These are phyloP conservation scores for Nycticorax nycticorax DNA, from an alignment of 2,113 vertebrate species.

Conservation along the genomic window DNA sequence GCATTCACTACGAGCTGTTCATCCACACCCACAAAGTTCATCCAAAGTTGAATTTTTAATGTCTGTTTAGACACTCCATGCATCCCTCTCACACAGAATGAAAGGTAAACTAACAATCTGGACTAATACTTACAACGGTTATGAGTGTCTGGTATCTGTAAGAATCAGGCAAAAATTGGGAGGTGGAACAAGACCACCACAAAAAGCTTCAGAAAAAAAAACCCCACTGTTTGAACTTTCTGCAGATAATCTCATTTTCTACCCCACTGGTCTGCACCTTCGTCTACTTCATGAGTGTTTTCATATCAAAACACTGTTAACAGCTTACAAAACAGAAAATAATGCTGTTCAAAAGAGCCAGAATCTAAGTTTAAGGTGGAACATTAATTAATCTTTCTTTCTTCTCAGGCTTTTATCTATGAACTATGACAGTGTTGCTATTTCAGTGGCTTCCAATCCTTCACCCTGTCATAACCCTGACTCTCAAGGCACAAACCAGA, in stretches of 20 bases:
- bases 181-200: not conserved
- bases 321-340: not conserved
- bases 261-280: not conserved
- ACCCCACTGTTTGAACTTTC: not conserved
- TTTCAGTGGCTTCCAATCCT: not conserved
- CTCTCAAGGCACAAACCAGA: not conserved
- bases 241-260: not conserved
- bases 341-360: not conserved
- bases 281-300: not conserved
- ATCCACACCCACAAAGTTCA: not conserved
- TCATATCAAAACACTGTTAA: not conserved
- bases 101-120: not conserved
- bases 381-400: not conserved
- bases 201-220: not conserved
- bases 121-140: rapidly evolving
- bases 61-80: not conserved
- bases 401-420: not conserved
- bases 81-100: not conserved
- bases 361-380: not conserved
- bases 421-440: not conserved
- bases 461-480: not conserved
- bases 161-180: not conserved
- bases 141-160: not conserved
- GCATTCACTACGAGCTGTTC: not conserved
- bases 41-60: not conserved